These are phyloP conservation scores for Cephus cinctus DNA, from an alignment of 1,140 invertebrate genomes.

Conservation along the genomic window DNA sequence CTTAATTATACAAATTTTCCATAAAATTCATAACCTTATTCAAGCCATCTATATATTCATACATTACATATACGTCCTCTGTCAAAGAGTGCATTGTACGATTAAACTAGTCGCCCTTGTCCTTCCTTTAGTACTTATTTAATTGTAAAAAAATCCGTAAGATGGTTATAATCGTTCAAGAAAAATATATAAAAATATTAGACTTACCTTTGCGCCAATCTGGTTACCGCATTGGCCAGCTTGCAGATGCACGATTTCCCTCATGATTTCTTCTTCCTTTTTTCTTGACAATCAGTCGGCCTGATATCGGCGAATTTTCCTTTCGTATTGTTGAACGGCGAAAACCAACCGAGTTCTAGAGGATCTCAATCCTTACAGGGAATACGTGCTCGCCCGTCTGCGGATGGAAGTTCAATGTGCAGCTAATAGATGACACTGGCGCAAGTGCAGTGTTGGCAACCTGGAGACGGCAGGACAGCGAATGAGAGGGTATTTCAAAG, in stretches of 20 bases:
- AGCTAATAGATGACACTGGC: too few relatives aligned
- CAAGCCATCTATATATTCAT: not conserved
- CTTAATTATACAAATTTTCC: too few relatives aligned
- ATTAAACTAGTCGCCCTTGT: too few relatives aligned
- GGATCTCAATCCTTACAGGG: too few relatives aligned
- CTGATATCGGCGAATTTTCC: too few relatives aligned
- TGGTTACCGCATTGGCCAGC: slow-evolving; percentile 78
- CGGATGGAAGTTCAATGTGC: too few relatives aligned
- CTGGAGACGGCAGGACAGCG: too few relatives aligned
- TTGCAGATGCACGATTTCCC: slow-evolving; percentile 77
- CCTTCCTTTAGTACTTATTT: slow-evolving; percentile 6
- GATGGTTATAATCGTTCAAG: not conserved
- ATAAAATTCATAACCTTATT: not conserved
- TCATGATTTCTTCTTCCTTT: slow-evolving; percentile 61
- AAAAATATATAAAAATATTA: slow-evolving; percentile 3
- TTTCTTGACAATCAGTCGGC: not conserved
- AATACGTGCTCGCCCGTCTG: too few relatives aligned
- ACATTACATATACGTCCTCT: not conserved
- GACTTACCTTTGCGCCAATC: slow-evolving; percentile 69
- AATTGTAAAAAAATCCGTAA: not conserved
- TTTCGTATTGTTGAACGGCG: not conserved
- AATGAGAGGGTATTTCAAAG: too few relatives aligned
- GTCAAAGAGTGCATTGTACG: not conserved
- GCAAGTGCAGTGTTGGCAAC: too few relatives aligned
- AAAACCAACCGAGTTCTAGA: too few relatives aligned